Base-by-base conservation (phyloP, 1,140 invertebrate genomes). In the Papilio helenus region DNA sequence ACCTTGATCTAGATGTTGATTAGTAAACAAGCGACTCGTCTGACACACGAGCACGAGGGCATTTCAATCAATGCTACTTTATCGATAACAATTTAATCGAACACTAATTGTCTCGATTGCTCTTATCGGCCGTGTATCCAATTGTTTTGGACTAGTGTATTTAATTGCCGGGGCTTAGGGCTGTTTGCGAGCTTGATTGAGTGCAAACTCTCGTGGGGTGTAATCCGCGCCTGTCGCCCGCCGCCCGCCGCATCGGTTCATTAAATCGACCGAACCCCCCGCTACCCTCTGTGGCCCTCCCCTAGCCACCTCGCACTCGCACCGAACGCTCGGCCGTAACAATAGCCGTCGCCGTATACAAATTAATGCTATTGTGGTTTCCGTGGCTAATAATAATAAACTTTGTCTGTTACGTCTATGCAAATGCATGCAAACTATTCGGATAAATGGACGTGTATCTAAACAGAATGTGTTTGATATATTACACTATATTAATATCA, bases 171-270 rank as follows among this genome's bases (percentile, higher is more conserved):
- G 85, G 86, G 92, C 89, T 93, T 91, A 90, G 90, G 86, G 89
- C 88, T 94, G 91, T 93, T 94, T 93, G 92, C 89, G 87, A 89
- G 91, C 85, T 90, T 93, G 93, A 94, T 94, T 94, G 93, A 94
- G 92, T 94, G 93, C 93, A 90, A 93, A 92, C 89, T 89, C 80
- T 85, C 81, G 89, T 85, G 89, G 90, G 92, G 90, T 90, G 90
- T 90, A 92, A 93, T 93, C 91, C 91, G 82, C 88, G 88, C 87
- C 83, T 90, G 90, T 92, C 90, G 88, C 88, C 49, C 49, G 51
- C 51, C n/a, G 51, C 18, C 90, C 86, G 84, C 91, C 91, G 90
- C 90, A 88, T 88, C 90, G 91, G 89, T 92, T 94, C 91, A 94
- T 94, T 94, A 94, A 93, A 92, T 92, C 91, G 88, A 68, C 61